phyloP scores from a whole-genome alignment of 2,888 invertebrate species.

The Cataglyphis altisquamis region DNA sequence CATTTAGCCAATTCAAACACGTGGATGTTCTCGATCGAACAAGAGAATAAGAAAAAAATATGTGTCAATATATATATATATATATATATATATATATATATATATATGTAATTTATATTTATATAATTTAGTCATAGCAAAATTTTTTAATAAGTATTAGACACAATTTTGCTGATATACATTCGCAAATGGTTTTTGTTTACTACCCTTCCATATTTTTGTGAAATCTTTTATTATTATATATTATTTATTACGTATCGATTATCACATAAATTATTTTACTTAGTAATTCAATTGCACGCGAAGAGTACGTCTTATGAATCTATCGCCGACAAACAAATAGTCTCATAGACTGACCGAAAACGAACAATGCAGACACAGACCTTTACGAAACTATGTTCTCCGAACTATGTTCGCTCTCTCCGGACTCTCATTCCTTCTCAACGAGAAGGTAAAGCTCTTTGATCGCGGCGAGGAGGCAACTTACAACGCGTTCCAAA shows the following conservation, averaged over 20 bases:
- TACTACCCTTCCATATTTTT: not conserved
- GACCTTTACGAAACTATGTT: conserved; percentile 63
- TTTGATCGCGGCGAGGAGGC: conserved; percentile 57
- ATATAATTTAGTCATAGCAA: not conserved
- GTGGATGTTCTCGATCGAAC: not conserved
- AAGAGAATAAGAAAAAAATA: not conserved
- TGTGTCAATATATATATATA: conserved; percentile 12
- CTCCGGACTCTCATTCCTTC: conserved; percentile 40
- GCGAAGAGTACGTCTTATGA: conserved; percentile 11
- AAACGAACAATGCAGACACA: conserved; percentile 74
- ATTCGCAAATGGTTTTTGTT: not conserved
- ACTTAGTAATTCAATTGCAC: not conserved
- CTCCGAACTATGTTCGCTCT: conserved; percentile 69
- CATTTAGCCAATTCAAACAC: conserved; percentile 26
- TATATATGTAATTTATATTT: conserved; percentile 15
- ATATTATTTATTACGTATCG: conserved; percentile 7
- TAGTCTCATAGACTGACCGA: conserved; percentile 62
- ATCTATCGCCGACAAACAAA: conserved; percentile 3
- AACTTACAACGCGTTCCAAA: conserved; percentile 40
- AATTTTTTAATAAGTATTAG: conserved; percentile 16
- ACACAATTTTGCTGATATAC: not conserved
- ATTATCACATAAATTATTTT: not conserved
- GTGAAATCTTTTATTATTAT: not conserved
- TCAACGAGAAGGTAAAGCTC: conserved; percentile 47
- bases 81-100: not conserved